A percentile compares a stretch with the other conserved stretches of the same genome.
phyloP scores from a whole-genome alignment of 2,888 invertebrate genomes.

The Linnaemya vulpina region DNA sequence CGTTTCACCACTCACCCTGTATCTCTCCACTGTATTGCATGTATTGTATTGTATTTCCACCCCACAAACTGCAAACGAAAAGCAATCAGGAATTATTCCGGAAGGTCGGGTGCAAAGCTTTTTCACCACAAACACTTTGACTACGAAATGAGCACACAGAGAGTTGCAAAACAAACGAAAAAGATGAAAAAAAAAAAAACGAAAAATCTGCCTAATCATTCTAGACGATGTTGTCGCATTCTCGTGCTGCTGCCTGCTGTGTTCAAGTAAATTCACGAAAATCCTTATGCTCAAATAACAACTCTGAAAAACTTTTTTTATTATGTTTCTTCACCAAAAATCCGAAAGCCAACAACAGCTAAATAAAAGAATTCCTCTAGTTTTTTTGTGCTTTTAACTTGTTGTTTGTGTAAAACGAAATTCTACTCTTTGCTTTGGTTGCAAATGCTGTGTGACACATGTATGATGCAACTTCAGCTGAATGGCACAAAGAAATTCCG shows the following conservation, averaged over 20 bases:
- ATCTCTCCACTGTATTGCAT: background rate
- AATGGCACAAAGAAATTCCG: constrained; percentile 40
- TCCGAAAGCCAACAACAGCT: background rate
- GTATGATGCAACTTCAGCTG: constrained; percentile 52
- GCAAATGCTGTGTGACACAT: constrained; percentile 25
- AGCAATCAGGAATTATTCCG: constrained; percentile 54
- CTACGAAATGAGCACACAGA: constrained; percentile 45
- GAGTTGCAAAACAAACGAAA: too few relatives aligned
- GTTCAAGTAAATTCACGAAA: background rate
- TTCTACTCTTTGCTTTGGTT: constrained; percentile 24
- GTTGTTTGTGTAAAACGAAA: constrained; percentile 15
- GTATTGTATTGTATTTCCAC: background rate
- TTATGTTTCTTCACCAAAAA: background rate
- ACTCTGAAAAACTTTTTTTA: background rate
- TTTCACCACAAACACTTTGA: constrained; percentile 56
- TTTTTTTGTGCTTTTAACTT: constrained; percentile 15
- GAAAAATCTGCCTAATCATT: constrained; percentile 53
- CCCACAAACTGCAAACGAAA: background rate
- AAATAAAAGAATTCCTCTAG: constrained; percentile 18
- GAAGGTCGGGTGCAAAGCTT: constrained; percentile 66
- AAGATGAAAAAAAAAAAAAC: constrained; percentile 2
- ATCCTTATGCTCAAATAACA: background rate
- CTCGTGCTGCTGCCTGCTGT: constrained; percentile 19
- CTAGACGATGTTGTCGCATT: constrained; percentile 36
- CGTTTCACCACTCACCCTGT: constrained; percentile 33